These are phyloP conservation scores for Temnothorax ravouxi DNA, from an alignment of 2,888 invertebrate species.

Conservation along the genomic window DNA sequence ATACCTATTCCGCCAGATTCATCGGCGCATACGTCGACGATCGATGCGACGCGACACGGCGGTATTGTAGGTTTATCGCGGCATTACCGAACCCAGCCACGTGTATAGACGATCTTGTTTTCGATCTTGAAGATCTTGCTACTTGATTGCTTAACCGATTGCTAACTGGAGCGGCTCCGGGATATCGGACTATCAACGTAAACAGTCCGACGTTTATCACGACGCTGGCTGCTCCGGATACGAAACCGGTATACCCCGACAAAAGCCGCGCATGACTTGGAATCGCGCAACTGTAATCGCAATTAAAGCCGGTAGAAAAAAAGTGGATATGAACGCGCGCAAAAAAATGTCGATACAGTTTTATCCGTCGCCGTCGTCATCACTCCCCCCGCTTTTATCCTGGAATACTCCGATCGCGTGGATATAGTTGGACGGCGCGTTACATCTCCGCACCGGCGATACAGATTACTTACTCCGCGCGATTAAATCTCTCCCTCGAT, in stretches of 20 bases:
- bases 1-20: conserved; percentile 37
- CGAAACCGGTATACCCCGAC: conserved; percentile 70
- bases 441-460: background rate
- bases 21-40: background rate
- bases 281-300: conserved; percentile 51
- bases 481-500: conserved; percentile 17
- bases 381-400: background rate
- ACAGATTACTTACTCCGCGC: conserved; percentile 6
- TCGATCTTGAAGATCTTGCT: conserved; percentile 34
- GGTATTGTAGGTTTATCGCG: conserved; percentile 25
- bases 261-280: conserved; percentile 59
- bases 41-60: background rate
- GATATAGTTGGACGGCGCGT: background rate
- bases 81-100: background rate
- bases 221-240: conserved; percentile 59
- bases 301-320: conserved; percentile 36
- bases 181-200: conserved; percentile 45
- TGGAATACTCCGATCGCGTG: background rate
- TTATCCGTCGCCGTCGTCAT: conserved; percentile 14
- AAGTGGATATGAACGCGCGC: background rate
- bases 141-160: conserved; percentile 40
- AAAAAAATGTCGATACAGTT: conserved; percentile 29
- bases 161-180: conserved; percentile 42
- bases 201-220: conserved; percentile 43
- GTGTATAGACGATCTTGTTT: conserved; percentile 37